These are phyloP conservation scores for Pantelozetes paolii DNA, from an alignment of 2,888 invertebrate genomes.

Conservation along the genomic window DNA sequence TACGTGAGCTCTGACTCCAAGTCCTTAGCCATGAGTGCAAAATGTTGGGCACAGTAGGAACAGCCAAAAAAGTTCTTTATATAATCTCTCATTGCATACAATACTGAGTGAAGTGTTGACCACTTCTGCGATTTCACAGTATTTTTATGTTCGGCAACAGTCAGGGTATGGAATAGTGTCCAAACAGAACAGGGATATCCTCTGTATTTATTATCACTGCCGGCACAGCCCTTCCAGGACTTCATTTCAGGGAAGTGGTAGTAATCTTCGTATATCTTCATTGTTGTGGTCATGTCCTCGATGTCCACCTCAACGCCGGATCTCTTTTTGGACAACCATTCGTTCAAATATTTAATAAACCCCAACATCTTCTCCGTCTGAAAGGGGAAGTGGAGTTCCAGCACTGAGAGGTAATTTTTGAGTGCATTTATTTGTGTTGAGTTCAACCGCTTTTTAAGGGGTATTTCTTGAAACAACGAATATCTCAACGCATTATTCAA, in stretches of 20 bases:
- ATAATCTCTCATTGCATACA: constrained; percentile 79
- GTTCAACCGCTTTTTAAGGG: constrained; percentile 63
- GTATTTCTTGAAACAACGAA: constrained; percentile 76
- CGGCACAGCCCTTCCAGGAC: constrained; percentile 74
- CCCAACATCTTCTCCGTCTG: constrained; percentile 34
- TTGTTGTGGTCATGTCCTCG: constrained; percentile 36
- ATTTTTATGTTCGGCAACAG: constrained; percentile 65
- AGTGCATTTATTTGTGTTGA: constrained; percentile 70
- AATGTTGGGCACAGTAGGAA: constrained; percentile 81
- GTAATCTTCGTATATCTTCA: constrained; percentile 41
- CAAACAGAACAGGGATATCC: constrained; percentile 94
- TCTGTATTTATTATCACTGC: constrained; percentile 68
- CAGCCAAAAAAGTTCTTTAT: constrained; percentile 91
- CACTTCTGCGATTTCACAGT: constrained; percentile 49
- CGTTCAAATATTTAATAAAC: constrained; percentile 35
- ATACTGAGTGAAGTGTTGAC: constrained; percentile 61
- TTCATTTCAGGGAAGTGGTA: constrained; percentile 43
- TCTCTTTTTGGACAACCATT: constrained; percentile 36
- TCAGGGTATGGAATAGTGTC: constrained; percentile 87
- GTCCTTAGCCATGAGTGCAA: constrained; percentile 72
- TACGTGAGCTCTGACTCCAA: constrained; percentile 66
- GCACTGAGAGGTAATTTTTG: constrained; percentile 65
- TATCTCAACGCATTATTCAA: constrained; percentile 79
- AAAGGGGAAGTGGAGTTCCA: constrained; percentile 58
- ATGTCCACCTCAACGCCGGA: constrained; percentile 1